A percentile compares a stretch with the other conserved stretches of the same genome.
Evolutionary conservation across 2,113 vertebrate genomes (phyloP).

Genomic region (Xiphorhynchus elegans): DNA sequence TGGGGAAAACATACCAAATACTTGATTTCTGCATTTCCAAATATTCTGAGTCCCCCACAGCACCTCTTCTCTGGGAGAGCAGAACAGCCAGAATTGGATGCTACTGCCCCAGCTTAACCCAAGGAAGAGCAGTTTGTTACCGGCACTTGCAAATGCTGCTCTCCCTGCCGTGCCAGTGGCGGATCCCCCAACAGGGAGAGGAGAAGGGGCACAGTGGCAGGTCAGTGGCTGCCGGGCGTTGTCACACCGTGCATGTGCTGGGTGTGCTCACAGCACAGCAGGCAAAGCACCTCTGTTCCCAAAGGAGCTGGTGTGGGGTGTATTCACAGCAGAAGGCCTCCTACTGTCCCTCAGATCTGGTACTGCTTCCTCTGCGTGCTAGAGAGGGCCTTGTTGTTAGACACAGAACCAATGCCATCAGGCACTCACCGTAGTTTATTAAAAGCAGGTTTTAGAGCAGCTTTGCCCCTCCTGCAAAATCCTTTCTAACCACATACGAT

Average conservation of each 20-base stretch:
- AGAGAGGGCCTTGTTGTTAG: fast-evolving
- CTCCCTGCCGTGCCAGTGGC: not conserved
- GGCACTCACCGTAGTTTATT: not conserved
- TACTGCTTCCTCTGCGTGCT: fast-evolving
- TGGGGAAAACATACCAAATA: not conserved
- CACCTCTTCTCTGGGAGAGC: not conserved
- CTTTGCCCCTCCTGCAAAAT: not conserved
- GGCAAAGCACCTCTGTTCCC: fast-evolving
- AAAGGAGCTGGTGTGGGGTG: fast-evolving
- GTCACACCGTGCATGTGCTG: no score
- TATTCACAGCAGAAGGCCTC: not conserved
- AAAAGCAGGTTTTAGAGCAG: not conserved
- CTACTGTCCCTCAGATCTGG: not conserved
- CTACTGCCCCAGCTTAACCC: fast-evolving
- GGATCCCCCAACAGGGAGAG: not conserved
- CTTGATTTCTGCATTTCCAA: not conserved
- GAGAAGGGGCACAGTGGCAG: not conserved
- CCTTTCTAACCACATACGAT: not conserved
- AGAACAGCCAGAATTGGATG: not conserved
- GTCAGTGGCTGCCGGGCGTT: fast-evolving
- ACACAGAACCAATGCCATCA: not conserved
- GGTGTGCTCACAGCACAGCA: fast-evolving
- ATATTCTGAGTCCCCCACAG: no score
- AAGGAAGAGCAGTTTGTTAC: no score
- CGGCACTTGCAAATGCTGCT: not conserved